Evolutionary conservation across 2,888 invertebrate genomes (phyloP), one percentile per base, ranked within the genome.

Genomic region (Mycalesis mineus): DNA sequence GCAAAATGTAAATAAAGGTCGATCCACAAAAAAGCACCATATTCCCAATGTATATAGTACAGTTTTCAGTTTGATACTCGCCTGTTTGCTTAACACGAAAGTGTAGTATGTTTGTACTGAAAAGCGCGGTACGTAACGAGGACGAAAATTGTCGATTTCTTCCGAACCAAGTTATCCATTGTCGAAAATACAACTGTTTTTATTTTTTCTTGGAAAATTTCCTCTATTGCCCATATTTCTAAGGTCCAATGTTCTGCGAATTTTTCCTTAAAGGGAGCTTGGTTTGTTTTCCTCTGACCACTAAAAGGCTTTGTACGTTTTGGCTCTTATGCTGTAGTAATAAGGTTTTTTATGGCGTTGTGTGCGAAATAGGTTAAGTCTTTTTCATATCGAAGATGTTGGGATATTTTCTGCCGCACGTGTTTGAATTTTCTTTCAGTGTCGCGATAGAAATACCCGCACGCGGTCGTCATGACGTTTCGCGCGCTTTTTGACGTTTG

Each of bases 381-480:
- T 47, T 71, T 61, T 28, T 44, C 41, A 28, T 41, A 15, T 48
- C 15, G 40, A 15, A 39, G 28, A 48, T 13, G 54, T n/a, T 47
- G 56, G 62, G 66, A 68, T 69, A 66, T 72, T 69, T 73, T 68
- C 70, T 66, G 69, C 72, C 80, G 74, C 84, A 84, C 82, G 82
- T 84, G 84, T 69, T 76, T 65, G 60, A 65, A 71, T 77, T 78
- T 78, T 79, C 84, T 78, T 78, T 79, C 84, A 85, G 85, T 85
- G 68, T 65, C 76, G 75, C 77, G 76, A 72, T 68, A 74, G 80
- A 69, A 70, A 75, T 74, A 75, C 64, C 62, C 61, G 74, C 69
- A 75, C 60, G 65, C 69, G 77, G 77, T 68, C 65, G 61, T 56
- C 57, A 65, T 70, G 64, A 67, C 66, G 67, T 70, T 65, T 67